These are phyloP conservation scores for Rhinopomastus cyanomelas DNA, from an alignment of 2,113 vertebrate species.

Conservation along the genomic window DNA sequence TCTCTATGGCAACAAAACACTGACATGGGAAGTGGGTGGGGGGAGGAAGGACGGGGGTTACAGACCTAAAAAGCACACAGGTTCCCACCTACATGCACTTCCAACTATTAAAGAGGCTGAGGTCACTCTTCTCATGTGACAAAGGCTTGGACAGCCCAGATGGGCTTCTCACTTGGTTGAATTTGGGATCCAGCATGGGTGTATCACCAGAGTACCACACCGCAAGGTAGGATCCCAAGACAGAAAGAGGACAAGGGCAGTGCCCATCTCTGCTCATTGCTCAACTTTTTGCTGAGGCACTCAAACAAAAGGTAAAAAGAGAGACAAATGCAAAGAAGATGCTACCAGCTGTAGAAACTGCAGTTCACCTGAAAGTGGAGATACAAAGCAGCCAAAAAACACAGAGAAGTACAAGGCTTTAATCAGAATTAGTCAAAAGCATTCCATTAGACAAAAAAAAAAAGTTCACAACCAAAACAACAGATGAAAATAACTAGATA, in stretches of 20 bases:
- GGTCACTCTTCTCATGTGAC: not conserved
- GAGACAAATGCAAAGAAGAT: not conserved
- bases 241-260: not conserved
- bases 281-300: not conserved
- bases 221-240: not conserved
- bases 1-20: constrained; percentile 70
- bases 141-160: not conserved
- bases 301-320: not conserved
- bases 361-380: not conserved
- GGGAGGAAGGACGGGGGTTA: not conserved
- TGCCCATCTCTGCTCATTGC: not conserved
- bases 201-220: not conserved
- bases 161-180: not conserved
- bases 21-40: not conserved
- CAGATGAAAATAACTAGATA: not conserved
- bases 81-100: not conserved
- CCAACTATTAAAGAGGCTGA: not conserved
- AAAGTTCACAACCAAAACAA: fast-evolving
- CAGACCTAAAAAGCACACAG: not conserved
- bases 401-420: not conserved
- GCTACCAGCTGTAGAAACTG: not conserved
- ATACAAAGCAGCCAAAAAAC: not conserved
- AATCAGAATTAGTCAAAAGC: not conserved
- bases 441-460: not conserved
- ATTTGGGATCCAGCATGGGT: not conserved